A percentile compares a stretch with the other conserved stretches of the same genome.
Conservation (phyloP, 2,113 vertebrate species). For the Apteryx owenii region DNA sequence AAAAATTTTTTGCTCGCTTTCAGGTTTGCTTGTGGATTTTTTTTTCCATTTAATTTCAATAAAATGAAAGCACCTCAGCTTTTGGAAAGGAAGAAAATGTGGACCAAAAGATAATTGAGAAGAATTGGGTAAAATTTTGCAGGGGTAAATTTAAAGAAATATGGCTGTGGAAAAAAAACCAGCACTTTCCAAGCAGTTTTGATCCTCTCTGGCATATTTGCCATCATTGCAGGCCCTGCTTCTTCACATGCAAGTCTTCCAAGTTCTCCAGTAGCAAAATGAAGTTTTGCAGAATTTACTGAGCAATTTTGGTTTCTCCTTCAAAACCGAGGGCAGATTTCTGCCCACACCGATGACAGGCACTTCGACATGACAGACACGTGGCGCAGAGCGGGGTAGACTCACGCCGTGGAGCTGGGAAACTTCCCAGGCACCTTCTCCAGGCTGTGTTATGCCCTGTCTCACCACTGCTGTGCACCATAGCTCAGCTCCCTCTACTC, state of each 20-base stretch:
- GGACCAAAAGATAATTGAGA: neutral
- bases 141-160: neutral
- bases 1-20: neutral
- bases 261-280: neutral
- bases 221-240: neutral
- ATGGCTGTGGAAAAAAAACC: neutral
- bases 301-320: neutral
- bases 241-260: neutral
- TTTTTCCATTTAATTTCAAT: neutral
- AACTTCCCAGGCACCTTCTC: fast-evolving
- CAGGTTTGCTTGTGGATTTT: neutral
- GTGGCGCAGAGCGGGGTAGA: too few species aligned
- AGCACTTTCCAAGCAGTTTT: neutral
- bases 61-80: neutral
- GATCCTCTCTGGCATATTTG: neutral
- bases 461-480: neutral
- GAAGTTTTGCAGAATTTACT: neutral
- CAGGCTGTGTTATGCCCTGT: fast-evolving
- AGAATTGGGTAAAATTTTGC: neutral
- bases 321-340: neutral
- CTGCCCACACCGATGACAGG: neutral
- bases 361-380: neutral
- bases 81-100: neutral
- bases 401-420: too few species aligned
- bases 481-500: neutral